phyloP scores from a whole-genome alignment of 2,797 vertebrate genomes.

The Pangasius sanitwongsei region DNA sequence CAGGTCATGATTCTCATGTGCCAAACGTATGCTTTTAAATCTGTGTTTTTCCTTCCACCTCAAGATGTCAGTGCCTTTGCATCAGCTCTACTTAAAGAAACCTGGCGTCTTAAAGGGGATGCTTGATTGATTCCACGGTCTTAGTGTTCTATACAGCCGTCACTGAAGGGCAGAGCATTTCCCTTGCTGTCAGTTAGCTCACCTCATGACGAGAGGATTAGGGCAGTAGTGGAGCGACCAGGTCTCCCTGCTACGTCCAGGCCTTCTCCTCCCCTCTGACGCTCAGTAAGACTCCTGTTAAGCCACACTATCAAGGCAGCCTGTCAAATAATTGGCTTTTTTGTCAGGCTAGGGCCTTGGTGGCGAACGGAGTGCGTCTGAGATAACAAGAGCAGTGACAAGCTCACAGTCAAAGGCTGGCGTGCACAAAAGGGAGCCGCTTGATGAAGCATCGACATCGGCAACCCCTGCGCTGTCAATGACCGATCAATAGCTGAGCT shows the following conservation, averaged over 20 bases:
- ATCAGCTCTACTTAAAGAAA: constrained; percentile 40
- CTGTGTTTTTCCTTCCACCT: constrained; percentile 26
- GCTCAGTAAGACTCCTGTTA: constrained; percentile 80
- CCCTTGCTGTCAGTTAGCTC: constrained; percentile 56
- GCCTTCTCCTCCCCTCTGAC: constrained; percentile 63
- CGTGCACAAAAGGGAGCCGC: constrained; percentile 69
- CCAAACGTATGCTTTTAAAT: not conserved
- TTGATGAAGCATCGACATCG: constrained; percentile 80
- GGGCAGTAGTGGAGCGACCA: constrained; percentile 44
- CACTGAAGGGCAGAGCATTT: constrained; percentile 69
- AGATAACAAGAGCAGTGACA: constrained; percentile 80
- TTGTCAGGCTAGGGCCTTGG: constrained; percentile 59
- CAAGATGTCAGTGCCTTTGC: constrained; percentile 28
- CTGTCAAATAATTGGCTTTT: constrained; percentile 79
- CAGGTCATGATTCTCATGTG: not conserved
- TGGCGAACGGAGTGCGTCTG: constrained; percentile 67
- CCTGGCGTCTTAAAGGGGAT: constrained; percentile 31
- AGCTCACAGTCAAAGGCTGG: constrained; percentile 75
- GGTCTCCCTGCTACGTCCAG: constrained; percentile 52
- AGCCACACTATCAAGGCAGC: constrained; percentile 79
- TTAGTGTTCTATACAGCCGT: constrained; percentile 60
- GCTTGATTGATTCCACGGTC: constrained; percentile 49
- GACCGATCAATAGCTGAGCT: constrained; percentile 77
- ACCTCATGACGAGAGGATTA: constrained; percentile 58
- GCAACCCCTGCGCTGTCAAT: constrained; percentile 75